Conservation (phyloP, 2,888 invertebrate species). For the Celastrina argiolus region DNA sequence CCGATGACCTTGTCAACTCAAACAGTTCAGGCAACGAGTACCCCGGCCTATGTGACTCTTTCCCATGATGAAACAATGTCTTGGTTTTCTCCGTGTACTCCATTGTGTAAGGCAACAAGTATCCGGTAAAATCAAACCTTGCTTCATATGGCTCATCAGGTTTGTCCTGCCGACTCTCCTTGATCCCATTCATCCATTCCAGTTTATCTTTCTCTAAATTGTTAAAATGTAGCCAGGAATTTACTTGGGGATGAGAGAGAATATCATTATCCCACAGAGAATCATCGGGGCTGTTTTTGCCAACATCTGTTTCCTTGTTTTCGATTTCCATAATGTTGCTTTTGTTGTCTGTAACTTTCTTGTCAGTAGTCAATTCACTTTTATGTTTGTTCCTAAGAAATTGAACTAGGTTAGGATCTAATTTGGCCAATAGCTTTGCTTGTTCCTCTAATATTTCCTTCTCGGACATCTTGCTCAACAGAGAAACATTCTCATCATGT, state of each 20-base stretch:
- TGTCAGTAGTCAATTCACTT: conserved; percentile 37
- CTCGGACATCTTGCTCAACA: conserved; percentile 82
- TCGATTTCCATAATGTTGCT: conserved; percentile 21
- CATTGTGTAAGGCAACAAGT: conserved; percentile 83
- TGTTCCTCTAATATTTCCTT: conserved; percentile 87
- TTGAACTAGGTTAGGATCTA: conserved; percentile 82
- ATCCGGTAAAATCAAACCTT: conserved; percentile 89
- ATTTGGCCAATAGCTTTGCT: conserved; percentile 78
- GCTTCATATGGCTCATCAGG: conserved; percentile 85
- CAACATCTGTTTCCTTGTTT: conserved; percentile 19
- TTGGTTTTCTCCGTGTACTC: conserved; percentile 77
- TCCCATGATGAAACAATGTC: conserved; percentile 93
- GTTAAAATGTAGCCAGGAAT: conserved; percentile 91
- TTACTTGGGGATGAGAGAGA: conserved; percentile 77
- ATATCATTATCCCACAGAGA: conserved; percentile 76
- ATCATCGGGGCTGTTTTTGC: conserved; percentile 36
- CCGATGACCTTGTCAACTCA: conserved; percentile 84
- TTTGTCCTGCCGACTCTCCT: conserved; percentile 75
- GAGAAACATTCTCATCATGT: conserved; percentile 84
- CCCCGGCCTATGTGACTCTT: conserved; percentile 93
- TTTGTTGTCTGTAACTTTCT: not conserved
- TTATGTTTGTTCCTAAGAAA: conserved; percentile 76
- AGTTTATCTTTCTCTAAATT: conserved; percentile 91
- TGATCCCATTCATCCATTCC: conserved; percentile 88
- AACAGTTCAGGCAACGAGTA: conserved; percentile 94